phyloP scores from a whole-genome alignment of 2,797 vertebrate genomes.

The Labeo calbasu region DNA sequence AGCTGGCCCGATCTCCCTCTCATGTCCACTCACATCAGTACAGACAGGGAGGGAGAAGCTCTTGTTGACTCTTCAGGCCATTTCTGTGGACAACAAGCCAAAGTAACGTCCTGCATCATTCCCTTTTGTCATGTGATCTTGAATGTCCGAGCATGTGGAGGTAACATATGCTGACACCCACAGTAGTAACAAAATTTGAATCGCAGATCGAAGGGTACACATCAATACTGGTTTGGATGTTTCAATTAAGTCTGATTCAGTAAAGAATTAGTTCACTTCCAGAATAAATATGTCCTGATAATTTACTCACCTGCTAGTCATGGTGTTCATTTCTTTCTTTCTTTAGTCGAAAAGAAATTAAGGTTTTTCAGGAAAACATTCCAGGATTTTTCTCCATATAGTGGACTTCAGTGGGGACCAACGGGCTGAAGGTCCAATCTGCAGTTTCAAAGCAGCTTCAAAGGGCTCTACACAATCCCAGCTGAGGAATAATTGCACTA shows the following conservation, averaged over 20 bases:
- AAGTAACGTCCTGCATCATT: slow-evolving; percentile 18
- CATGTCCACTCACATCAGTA: slow-evolving; percentile 39
- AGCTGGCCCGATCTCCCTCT: slow-evolving; percentile 36
- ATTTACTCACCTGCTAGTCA: too few relatives aligned
- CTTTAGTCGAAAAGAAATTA: too few relatives aligned
- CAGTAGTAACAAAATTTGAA: not conserved
- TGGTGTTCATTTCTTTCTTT: too few relatives aligned
- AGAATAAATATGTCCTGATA: too few relatives aligned
- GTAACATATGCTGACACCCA: slow-evolving; percentile 17
- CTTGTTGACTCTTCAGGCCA: slow-evolving; percentile 37
- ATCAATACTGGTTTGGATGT: not conserved
- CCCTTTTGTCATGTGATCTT: slow-evolving; percentile 22
- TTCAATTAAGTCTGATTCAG: not conserved
- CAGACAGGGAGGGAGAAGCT: slow-evolving; percentile 27
- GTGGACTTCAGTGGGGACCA: too few relatives aligned
- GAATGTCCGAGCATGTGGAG: not conserved
- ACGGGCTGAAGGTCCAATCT: too few relatives aligned
- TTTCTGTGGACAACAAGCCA: slow-evolving; percentile 32
- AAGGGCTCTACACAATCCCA: too few relatives aligned
- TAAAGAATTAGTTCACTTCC: too few relatives aligned
- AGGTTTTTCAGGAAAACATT: too few relatives aligned
- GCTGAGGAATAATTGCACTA: too few relatives aligned
- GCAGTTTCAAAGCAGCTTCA: too few relatives aligned
- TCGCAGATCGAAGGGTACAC: not conserved
- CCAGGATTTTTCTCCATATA: too few relatives aligned